Base-by-base conservation (phyloP, 2,797 vertebrate species). In the Austrolebias charrua region DNA sequence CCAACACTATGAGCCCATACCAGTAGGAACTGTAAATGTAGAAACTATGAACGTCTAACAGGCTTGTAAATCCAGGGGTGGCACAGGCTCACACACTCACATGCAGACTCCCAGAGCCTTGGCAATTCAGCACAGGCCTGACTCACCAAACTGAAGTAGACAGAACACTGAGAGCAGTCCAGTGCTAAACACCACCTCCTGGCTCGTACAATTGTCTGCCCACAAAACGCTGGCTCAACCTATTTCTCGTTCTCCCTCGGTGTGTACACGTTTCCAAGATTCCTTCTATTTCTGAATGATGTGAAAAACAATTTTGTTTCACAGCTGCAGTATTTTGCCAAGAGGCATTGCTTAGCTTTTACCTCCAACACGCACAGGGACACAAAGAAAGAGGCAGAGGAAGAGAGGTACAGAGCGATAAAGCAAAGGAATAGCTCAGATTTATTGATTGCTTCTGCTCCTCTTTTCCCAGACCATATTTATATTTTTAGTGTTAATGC, bases 221-320 rank as follows among this genome's bases (percentile, higher is more conserved):
- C 63, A 75, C 74, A 82, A 80, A 84, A 75, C 58, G 69, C 76
- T 83, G 76, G 69, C 75, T 81, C 75, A 72, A 73, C 47, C 57
- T 40, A 11, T 40, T 40, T 40, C 38, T 54, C 54, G 49, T 53
- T 45, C 60, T 80, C 62, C 54, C 54, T 78, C 63, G 43, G 73
- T 70, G 75, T 60, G 66, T 38, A 44, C 49, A 50, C 24, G 5
- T 50, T 77, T 77, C 77, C 76, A 75, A 71, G 66, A 81, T 81
- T 71, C 69, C 63, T 57, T 73, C 66, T 45, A 43, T 75, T 83
- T 79, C 69, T 78, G 75, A 85, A 82, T 71, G 75, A 84, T 83
- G 80, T 79, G 80, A 71, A 84, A 88, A 88, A 85, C 78, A 47
- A 84, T 84, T 82, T 83, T 67, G 69, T 72, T 86, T 86, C 81